Evolutionary conservation across 1,140 invertebrate genomes (phyloP).

Genomic region (Platyura marginata): DNA sequence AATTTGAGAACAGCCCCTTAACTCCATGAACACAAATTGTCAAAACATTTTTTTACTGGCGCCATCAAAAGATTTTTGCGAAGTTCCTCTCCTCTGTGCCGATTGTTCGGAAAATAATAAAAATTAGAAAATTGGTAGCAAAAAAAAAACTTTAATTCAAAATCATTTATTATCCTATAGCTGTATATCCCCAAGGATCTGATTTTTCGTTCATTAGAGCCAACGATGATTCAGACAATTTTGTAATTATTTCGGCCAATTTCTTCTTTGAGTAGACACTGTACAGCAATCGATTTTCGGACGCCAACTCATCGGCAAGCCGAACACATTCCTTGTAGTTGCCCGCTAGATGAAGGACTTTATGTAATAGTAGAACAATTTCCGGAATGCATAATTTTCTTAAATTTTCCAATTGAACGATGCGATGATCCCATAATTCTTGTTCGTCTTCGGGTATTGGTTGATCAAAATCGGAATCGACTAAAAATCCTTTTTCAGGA

Average conservation of each 20-base stretch:
- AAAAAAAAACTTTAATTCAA: not conserved
- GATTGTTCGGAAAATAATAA: no score
- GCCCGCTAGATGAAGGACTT: constrained; percentile 54
- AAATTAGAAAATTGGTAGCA: not conserved
- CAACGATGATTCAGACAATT: constrained; percentile 59
- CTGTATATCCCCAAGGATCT: constrained; percentile 49
- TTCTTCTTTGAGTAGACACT: constrained; percentile 61
- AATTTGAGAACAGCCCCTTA: no score
- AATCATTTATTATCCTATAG: no score
- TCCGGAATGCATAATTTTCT: constrained; percentile 70
- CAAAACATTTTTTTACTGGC: no score
- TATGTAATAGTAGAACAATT: constrained; percentile 58
- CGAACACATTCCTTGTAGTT: constrained; percentile 60
- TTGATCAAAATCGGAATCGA: constrained; percentile 35
- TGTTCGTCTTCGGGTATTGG: constrained; percentile 8
- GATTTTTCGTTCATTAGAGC: constrained; percentile 49
- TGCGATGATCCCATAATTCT: constrained; percentile 17
- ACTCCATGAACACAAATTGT: no score
- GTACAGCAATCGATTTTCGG: constrained; percentile 60
- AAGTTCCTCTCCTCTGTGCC: no score
- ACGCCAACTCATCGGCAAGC: constrained; percentile 58
- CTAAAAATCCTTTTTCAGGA: constrained; percentile 76
- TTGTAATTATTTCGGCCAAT: constrained; percentile 52
- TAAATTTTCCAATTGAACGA: constrained; percentile 48
- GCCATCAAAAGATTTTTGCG: no score